Percentiles rank a stretch among this genome's conserved stretches.
Conservation (phyloP, 2,888 invertebrate species). For the Hymenopus coronatus region DNA sequence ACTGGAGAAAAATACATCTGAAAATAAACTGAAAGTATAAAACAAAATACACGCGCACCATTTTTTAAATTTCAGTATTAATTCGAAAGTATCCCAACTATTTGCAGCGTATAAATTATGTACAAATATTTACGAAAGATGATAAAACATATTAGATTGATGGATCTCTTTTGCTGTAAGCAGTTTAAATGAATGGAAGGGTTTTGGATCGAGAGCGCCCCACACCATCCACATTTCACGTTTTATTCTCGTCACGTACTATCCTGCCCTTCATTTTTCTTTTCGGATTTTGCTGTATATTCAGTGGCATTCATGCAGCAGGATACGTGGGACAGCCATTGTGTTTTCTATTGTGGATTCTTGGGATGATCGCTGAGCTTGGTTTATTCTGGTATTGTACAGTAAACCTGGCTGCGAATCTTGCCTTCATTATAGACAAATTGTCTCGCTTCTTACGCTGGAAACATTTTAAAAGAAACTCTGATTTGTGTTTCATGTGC, state of each 20-base stretch:
- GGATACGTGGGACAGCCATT: background rate
- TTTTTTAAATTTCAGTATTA: too few relatives aligned
- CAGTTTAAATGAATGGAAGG: background rate
- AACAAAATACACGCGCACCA: too few relatives aligned
- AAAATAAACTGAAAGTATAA: too few relatives aligned
- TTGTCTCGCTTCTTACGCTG: background rate
- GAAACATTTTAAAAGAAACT: background rate
- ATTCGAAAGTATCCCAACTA: too few relatives aligned
- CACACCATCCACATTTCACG: background rate
- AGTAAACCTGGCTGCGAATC: background rate
- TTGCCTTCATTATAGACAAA: background rate
- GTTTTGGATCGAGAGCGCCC: background rate
- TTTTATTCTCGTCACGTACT: background rate
- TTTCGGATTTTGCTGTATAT: background rate
- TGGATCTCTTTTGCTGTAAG: background rate
- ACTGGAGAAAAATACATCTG: too few relatives aligned
- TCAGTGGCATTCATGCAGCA: background rate
- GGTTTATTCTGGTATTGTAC: background rate
- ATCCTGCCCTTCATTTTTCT: background rate
- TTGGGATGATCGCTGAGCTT: background rate
- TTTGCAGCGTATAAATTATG: too few relatives aligned
- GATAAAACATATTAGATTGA: background rate
- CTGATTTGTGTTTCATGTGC: background rate
- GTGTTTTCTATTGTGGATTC: background rate
- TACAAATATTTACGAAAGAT: too few relatives aligned